Conservation (phyloP, 2,797 vertebrate genomes). For the Hozukius guyotensis region DNA sequence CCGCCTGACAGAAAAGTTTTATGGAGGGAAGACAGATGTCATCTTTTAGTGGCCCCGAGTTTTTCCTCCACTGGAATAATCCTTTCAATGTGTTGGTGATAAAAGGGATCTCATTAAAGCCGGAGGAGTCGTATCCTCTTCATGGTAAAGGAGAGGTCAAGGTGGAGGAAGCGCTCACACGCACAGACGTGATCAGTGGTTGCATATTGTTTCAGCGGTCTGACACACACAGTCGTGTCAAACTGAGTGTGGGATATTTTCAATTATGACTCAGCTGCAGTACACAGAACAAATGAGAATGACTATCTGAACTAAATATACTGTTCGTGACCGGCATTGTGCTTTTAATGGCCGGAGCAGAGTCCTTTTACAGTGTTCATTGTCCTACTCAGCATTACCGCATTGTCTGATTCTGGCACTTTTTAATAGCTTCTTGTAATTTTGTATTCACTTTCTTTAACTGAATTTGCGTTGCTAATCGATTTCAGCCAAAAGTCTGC, state of each 20-base stretch:
- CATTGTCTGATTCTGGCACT: not conserved
- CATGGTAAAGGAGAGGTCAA: conserved; percentile 8
- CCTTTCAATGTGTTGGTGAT: conserved; percentile 19
- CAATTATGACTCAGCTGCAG: conserved; percentile 50
- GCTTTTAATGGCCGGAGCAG: conserved; percentile 7
- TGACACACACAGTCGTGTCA: conserved; percentile 14
- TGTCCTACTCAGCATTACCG: conserved; percentile 16
- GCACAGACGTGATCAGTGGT: not conserved
- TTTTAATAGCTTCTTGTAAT: not conserved
- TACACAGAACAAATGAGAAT: not conserved
- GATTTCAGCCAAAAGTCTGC: not conserved
- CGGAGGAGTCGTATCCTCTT: not conserved
- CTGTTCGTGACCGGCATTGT: not conserved
- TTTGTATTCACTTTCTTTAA: conserved; percentile 1
- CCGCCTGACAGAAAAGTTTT: conserved; percentile 28
- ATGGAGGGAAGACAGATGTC: conserved; percentile 35
- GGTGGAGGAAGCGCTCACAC: not conserved
- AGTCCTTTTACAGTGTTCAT: not conserved
- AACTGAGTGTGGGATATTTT: conserved; percentile 38
- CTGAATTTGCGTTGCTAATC: conserved; percentile 4
- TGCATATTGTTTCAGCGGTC: not conserved
- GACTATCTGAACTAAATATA: conserved; percentile 7
- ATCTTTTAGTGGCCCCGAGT: conserved; percentile 16
- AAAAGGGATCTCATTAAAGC: conserved; percentile 31
- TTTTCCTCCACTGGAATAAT: conserved; percentile 38